Evolutionary conservation across 2,797 vertebrate species (phyloP).

Genomic region (Apogon hyalosoma): DNA sequence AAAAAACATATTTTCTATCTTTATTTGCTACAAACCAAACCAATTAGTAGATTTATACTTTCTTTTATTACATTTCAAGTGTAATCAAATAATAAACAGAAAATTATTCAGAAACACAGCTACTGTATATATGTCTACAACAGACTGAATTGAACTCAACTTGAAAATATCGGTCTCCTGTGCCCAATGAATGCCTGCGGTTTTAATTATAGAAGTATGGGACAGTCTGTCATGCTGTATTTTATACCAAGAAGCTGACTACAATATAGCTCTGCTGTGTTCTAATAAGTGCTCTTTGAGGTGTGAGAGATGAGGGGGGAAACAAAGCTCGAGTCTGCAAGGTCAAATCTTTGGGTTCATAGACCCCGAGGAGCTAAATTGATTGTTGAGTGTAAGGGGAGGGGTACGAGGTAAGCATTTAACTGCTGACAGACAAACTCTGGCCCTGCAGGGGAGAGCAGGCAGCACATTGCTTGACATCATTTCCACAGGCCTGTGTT

Average conservation of each 20-base stretch:
- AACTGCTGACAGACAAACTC: constrained; percentile 84
- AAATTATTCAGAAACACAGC: too few relatives aligned
- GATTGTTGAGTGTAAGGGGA: constrained; percentile 80
- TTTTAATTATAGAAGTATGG: constrained; percentile 6
- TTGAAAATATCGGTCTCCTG: constrained; percentile 1
- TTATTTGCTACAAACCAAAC: too few relatives aligned
- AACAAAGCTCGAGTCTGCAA: constrained; percentile 71
- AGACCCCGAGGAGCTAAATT: constrained; percentile 81
- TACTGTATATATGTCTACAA: too few relatives aligned
- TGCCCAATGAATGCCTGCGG: not conserved
- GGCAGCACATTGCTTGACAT: constrained; percentile 77
- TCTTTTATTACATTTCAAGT: too few relatives aligned
- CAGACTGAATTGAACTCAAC: too few relatives aligned
- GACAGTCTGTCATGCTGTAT: not conserved
- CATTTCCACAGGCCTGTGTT: constrained; percentile 77
- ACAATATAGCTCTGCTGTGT: constrained; percentile 22
- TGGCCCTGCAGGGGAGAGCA: constrained; percentile 78
- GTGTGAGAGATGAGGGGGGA: constrained; percentile 64
- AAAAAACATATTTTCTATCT: too few relatives aligned
- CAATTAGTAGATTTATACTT: too few relatives aligned
- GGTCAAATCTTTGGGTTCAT: constrained; percentile 81
- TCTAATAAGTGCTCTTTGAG: constrained; percentile 75
- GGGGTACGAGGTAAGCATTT: constrained; percentile 75
- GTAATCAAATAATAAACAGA: too few relatives aligned
- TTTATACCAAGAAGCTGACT: constrained; percentile 22